Percentiles rank a stretch among this genome's conserved stretches.
Conservation (phyloP, 2,888 invertebrate species). For the Cactoblastis cactorum region DNA sequence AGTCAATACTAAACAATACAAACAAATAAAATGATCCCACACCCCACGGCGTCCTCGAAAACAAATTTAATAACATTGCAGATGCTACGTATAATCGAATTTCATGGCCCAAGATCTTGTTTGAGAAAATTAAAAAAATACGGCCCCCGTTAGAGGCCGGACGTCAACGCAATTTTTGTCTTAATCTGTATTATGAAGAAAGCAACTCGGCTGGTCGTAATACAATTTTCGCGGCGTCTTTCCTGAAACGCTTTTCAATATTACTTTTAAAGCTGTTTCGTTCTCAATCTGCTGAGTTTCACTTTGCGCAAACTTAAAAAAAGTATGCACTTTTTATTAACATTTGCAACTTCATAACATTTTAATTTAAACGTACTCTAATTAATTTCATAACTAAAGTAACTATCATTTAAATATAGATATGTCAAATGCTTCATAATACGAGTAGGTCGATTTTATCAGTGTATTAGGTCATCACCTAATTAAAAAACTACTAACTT, state of each 20-base stretch:
- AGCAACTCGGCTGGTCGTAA: slow-evolving; percentile 46
- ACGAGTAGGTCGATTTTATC: too few species aligned
- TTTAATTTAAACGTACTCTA: too few species aligned
- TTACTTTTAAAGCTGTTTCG: slow-evolving; percentile 38
- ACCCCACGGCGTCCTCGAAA: slow-evolving; percentile 41
- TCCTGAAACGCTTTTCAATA: slow-evolving; percentile 28
- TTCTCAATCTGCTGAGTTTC: not conserved
- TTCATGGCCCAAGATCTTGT: slow-evolving; percentile 51
- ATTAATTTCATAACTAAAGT: too few species aligned
- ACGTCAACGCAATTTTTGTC: slow-evolving; percentile 73
- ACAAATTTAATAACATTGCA: slow-evolving; percentile 61
- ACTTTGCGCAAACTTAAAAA: not conserved
- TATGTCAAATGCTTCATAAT: too few species aligned
- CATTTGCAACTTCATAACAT: not conserved
- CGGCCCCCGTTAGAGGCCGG: slow-evolving; percentile 46
- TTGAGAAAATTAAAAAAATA: slow-evolving; percentile 77
- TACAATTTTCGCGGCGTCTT: slow-evolving; percentile 46
- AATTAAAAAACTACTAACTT: too few species aligned
- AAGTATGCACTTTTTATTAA: not conserved
- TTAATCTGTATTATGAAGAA: slow-evolving; percentile 70
- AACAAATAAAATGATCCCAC: slow-evolving; percentile 32
- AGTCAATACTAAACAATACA: slow-evolving; percentile 23
- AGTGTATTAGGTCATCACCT: too few species aligned
- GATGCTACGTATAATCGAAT: slow-evolving; percentile 65
- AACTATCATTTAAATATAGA: too few species aligned